Evolutionary conservation across 2,888 invertebrate species (phyloP), one percentile per base, ranked within the genome.

Genomic region (Brachyptera putata): DNA sequence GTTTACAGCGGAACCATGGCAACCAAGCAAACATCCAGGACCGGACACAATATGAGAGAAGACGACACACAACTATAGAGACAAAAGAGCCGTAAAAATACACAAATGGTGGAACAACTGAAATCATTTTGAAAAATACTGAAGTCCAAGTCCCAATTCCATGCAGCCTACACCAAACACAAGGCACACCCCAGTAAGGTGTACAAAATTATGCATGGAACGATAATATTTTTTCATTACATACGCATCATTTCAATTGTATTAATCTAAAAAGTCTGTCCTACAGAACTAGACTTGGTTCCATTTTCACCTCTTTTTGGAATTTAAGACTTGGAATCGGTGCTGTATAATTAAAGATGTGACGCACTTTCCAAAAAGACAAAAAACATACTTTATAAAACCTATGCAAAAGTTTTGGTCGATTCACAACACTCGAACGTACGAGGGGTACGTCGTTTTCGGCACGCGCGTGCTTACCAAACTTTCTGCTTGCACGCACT

Each of bases 41-140:
- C 61, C 24, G 34, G 53, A 36, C 53, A 36, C 34, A 22, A n/a
- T 56, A 62, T 48, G 58, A 56, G 53, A 61, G 60, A n/a, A 65
- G 56, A 63, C 55, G 56, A 65, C 65, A 64, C 61, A 65, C 61
- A 62, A 61, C 61, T 62, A 64, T 61, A 61, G n/a, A n/a, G 63
- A 63, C 62, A 64, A 62, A 62, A 64, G 61, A 60, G 56, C 57
- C 61, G 63, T 65, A 63, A 63, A 65, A 65, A 65, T 65, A 64
- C 65, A 65, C 61, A 57, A 61, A 58, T 56, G 49, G 62, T 61
- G 57, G 58, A 56, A 61, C n/a, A n/a, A 64, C 57, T 53, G 61
- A 64, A 49, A 64, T 53, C 61, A 53, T 61, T 62, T 56, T 61
- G 64, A 63, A 63, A 64, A 62, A 61, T 62, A 60, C 60, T 62